These are phyloP conservation scores for Potorous gilbertii DNA, from an alignment of 2,797 vertebrate species.

Conservation along the genomic window DNA sequence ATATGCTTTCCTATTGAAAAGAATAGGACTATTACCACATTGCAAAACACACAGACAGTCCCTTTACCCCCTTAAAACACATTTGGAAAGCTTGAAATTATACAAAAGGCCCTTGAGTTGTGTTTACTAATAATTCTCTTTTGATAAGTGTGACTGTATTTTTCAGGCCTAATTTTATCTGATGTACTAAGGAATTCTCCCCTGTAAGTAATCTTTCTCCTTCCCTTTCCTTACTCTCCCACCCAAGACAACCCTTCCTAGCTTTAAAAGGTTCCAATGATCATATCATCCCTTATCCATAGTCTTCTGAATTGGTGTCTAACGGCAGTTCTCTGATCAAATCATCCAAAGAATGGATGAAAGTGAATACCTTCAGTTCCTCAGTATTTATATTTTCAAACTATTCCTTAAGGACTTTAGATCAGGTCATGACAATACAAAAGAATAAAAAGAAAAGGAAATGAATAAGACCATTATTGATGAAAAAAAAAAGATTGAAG, in stretches of 20 bases:
- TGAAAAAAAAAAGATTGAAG: neutral
- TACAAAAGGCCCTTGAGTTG: neutral
- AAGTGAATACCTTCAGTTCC: neutral
- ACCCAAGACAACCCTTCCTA: neutral
- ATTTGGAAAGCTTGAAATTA: neutral
- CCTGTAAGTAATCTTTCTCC: neutral
- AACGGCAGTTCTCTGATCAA: neutral
- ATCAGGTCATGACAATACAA: neutral
- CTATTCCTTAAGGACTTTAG: neutral
- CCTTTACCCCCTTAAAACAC: neutral
- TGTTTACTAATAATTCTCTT: neutral
- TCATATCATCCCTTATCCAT: neutral
- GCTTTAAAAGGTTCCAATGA: neutral
- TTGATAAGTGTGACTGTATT: neutral
- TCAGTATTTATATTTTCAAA: neutral
- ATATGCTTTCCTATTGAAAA: neutral
- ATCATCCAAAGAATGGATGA: neutral
- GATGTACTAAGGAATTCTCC: neutral
- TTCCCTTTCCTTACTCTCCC: neutral
- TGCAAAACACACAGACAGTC: neutral
- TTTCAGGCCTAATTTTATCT: neutral
- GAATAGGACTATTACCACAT: neutral
- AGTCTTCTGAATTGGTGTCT: neutral
- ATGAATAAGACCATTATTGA: neutral
- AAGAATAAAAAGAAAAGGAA: neutral